A percentile compares a stretch with the other conserved stretches of the same genome.
phyloP scores from a whole-genome alignment of 2,797 vertebrate genomes.

The Mormyrops boulengeri region DNA sequence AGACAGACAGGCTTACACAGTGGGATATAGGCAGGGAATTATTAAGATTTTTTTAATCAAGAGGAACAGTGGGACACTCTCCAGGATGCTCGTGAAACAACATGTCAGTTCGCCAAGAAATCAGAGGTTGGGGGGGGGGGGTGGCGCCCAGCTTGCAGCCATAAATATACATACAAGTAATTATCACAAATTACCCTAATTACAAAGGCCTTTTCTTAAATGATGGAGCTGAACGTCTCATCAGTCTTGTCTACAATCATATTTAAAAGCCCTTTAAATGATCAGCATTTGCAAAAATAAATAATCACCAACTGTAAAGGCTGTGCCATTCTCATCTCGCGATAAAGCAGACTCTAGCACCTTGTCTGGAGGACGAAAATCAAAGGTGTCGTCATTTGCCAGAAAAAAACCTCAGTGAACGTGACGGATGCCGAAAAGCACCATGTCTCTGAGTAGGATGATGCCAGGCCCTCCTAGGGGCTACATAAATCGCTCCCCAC shows the following conservation, averaged over 20 bases:
- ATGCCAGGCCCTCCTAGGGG: not conserved
- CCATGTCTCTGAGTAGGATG: not conserved
- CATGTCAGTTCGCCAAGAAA: slow-evolving; percentile 33
- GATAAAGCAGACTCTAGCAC: not conserved
- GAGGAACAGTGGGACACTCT: slow-evolving; percentile 48
- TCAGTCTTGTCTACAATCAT: slow-evolving; percentile 34
- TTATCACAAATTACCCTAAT: slow-evolving; percentile 64
- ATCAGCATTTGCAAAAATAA: not conserved
- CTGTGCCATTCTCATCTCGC: not conserved
- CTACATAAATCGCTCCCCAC: not conserved
- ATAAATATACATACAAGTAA: slow-evolving; percentile 45
- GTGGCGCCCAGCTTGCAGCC: slow-evolving; percentile 37
- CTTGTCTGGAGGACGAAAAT: not conserved
- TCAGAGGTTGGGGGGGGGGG: slow-evolving; percentile 28
- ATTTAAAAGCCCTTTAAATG: slow-evolving; percentile 1
- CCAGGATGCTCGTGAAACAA: slow-evolving; percentile 39
- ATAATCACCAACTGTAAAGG: not conserved
- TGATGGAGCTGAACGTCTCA: slow-evolving; percentile 47
- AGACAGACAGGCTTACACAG: not conserved
- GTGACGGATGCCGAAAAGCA: not conserved
- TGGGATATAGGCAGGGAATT: not conserved
- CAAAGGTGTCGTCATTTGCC: not conserved
- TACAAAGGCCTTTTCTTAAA: slow-evolving; percentile 58
- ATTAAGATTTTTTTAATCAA: slow-evolving; percentile 51
- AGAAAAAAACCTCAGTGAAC: not conserved